phyloP scores from a whole-genome alignment of 2,888 invertebrate genomes.

The Synanthedon tipuliformis region DNA sequence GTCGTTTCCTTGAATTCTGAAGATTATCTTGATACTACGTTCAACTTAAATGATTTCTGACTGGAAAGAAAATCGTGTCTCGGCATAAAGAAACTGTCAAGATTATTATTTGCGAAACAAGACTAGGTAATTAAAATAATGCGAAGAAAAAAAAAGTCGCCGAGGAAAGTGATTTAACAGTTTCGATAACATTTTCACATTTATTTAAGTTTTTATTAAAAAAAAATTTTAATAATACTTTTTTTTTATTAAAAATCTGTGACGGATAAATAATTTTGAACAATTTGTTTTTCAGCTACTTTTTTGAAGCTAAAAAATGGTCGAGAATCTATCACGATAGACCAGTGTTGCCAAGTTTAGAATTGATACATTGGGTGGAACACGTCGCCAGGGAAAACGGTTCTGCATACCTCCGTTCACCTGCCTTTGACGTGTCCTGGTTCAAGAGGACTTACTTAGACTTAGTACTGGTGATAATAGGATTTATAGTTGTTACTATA shows the following conservation, averaged over 20 bases:
- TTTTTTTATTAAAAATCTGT: not conserved
- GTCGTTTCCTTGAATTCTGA: too few relatives aligned
- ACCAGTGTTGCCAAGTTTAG: constrained; percentile 4
- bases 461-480: not conserved
- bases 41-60: too few relatives aligned
- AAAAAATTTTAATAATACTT: not conserved
- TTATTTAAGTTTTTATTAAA: too few relatives aligned
- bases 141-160: too few relatives aligned
- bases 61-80: too few relatives aligned
- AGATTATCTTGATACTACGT: too few relatives aligned
- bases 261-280: not conserved
- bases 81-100: too few relatives aligned
- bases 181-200: too few relatives aligned
- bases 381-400: constrained; percentile 5
- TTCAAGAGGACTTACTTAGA: constrained; percentile 6
- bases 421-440: constrained; percentile 4
- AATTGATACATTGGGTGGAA: constrained; percentile 9
- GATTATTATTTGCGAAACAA: too few relatives aligned
- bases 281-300: not conserved
- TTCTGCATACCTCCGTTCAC: constrained; percentile 7
- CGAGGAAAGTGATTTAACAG: too few relatives aligned
- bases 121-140: too few relatives aligned
- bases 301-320: not conserved
- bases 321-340: constrained; percentile 8
- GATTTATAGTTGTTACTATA: constrained; percentile 1